Evolutionary conservation across 2,113 vertebrate genomes (phyloP).

Genomic region (Symphodus melops): DNA sequence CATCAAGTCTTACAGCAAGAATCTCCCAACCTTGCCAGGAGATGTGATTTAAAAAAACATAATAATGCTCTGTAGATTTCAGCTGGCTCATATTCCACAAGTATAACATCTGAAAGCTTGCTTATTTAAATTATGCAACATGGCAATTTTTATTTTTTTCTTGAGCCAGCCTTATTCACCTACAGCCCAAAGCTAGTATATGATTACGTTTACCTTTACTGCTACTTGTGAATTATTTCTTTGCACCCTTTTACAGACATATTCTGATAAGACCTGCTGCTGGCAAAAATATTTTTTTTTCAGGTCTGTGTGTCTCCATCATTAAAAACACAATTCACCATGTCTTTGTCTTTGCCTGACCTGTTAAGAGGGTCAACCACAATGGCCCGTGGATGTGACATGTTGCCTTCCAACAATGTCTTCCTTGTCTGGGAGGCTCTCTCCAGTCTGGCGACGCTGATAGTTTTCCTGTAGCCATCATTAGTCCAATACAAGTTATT

Average conservation of each 20-base stretch:
- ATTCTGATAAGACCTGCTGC: background rate
- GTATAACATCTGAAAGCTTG: background rate
- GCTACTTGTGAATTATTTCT: too few relatives aligned
- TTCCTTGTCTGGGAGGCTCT: conserved; percentile 93
- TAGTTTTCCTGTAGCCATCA: conserved; percentile 96
- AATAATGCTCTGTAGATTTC: too few relatives aligned
- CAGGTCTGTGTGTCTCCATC: background rate
- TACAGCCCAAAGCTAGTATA: too few relatives aligned
- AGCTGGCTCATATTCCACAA: background rate
- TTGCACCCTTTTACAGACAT: background rate
- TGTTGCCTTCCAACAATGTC: conserved; percentile 94
- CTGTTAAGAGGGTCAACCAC: conserved; percentile 96
- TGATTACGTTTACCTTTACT: too few relatives aligned
- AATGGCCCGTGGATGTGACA: conserved; percentile 97
- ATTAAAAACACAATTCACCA: background rate
- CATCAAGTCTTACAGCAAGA: background rate
- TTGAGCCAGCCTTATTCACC: background rate
- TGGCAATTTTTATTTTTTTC: background rate
- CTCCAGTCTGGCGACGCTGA: conserved; percentile 94
- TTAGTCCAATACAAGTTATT: conserved; percentile 99
- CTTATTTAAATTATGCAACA: background rate
- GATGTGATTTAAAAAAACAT: too few relatives aligned
- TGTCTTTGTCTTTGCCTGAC: conserved; percentile 72
- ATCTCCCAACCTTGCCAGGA: background rate
- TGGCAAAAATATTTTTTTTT: background rate